Base-by-base conservation (phyloP, 2,113 vertebrate genomes). In the Ariopsis seemanni region DNA sequence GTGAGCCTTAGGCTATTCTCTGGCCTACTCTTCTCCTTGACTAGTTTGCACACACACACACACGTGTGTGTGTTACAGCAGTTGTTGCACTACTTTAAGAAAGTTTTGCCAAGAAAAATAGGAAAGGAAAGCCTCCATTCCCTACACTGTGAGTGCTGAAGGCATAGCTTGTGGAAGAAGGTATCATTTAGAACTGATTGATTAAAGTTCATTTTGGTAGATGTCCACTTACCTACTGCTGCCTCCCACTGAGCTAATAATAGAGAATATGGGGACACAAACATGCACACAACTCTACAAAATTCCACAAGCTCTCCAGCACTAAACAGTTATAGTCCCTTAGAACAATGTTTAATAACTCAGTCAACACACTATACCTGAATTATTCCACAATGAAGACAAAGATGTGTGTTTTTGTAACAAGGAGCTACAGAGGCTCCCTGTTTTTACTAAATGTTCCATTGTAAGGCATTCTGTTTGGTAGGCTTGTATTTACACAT, bases 1-100 rank as follows among this genome's bases (percentile, higher is more conserved):
- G 93, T 94, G 91, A 86, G 90, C 93, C 92, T 82, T 63, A 82
- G 90, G 92, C 93, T 91, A 87, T 91, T 89, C 86, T 85, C 86
- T 92, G 90, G 91, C 84, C 90, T 89, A 85, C 83, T 78, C 86
- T 83, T 27, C 27, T 82, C 62, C n/a, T 71, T 67, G 52, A 83
- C 85, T 67, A 65, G 55, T 57, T 42, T 42, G 42, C 42, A 42
- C 42, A 42, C 42, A 42, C 34, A 42, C 34, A 42, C 34, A 42
- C 34, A 42, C 34, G 2, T 71, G 10, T 67, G 18, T n/a, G 80
- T 83, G n/a, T 34, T 58, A 58, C 18, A 78, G 84, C 78, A 78
- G 84, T 85, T 52, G 11, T 27, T 78, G 58, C 74, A 85, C 72
- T 85, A 85, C 57, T 78, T 85, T 85, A 85, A 52, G 42, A 85